Evolutionary conservation across 2,113 vertebrate species (phyloP).

Genomic region (Meriones unguiculatus): DNA sequence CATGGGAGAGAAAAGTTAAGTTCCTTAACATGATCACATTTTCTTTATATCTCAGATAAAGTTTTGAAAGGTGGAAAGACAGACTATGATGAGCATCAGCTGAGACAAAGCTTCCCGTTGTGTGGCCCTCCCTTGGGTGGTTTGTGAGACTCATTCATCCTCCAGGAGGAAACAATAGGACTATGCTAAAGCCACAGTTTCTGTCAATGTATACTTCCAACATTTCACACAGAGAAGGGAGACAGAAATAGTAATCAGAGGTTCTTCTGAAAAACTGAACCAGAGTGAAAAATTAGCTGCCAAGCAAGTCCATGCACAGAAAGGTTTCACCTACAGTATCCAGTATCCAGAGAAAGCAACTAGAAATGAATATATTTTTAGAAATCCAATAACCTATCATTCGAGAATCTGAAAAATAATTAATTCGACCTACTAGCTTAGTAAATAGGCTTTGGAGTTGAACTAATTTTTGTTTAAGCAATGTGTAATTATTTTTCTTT

Average conservation of each 20-base stretch:
- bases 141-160: conserved; percentile 2
- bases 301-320: background rate
- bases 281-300: conserved; percentile 16
- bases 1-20: conserved; percentile 46
- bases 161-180: background rate
- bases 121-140: background rate
- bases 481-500: background rate
- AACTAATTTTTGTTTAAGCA: conserved; percentile 29
- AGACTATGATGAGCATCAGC: background rate
- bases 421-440: background rate
- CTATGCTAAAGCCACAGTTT: background rate
- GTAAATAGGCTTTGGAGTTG: background rate
- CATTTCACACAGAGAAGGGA: background rate
- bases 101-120: background rate
- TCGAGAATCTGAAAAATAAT: background rate
- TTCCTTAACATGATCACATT: background rate
- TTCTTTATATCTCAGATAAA: background rate
- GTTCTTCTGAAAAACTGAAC: conserved; percentile 21
- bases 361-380: conserved; percentile 40
- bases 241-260: background rate
- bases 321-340: background rate
- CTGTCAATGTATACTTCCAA: background rate
- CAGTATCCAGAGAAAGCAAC: background rate
- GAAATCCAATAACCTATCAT: conserved; percentile 36
- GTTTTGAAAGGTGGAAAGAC: background rate